These are phyloP conservation scores for Siniperca chuatsi DNA, from an alignment of 2,113 vertebrate genomes.

Conservation along the genomic window DNA sequence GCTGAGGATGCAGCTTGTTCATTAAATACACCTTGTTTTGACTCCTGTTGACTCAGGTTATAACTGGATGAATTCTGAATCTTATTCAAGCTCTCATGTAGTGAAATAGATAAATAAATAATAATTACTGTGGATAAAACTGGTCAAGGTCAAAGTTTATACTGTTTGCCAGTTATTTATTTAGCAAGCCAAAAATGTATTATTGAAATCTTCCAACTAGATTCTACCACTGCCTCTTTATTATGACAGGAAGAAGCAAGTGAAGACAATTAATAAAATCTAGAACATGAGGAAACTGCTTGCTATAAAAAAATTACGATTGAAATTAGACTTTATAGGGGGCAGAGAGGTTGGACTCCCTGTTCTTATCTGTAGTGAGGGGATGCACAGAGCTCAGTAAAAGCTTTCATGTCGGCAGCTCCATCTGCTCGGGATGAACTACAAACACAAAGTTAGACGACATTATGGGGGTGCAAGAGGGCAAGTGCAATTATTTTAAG, in stretches of 20 bases:
- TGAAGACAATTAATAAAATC: constrained; percentile 33
- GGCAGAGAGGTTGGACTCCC: constrained; percentile 31
- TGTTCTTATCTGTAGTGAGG: not conserved
- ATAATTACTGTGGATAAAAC: not conserved
- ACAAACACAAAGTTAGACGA: constrained; percentile 8
- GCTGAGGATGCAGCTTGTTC: constrained; percentile 21
- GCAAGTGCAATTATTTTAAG: not conserved
- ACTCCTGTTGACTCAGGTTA: constrained; percentile 25
- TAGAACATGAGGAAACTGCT: not conserved
- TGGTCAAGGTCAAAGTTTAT: not conserved
- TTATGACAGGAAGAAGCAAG: not conserved
- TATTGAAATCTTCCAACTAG: not conserved
- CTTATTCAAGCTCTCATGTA: not conserved
- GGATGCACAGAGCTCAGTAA: not conserved
- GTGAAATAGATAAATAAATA: not conserved
- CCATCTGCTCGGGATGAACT: not conserved
- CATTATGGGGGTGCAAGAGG: not conserved
- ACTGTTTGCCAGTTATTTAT: not conserved
- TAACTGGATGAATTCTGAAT: not conserved
- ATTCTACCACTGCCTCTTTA: not conserved
- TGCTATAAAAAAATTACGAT: constrained; percentile 37
- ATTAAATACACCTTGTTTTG: constrained; percentile 23
- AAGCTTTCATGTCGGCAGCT: constrained; percentile 19
- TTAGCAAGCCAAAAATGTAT: not conserved
- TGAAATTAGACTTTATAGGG: constrained; percentile 46